phyloP scores from a whole-genome alignment of 1,140 invertebrate genomes.

The Thaumatotibia leucotreta region DNA sequence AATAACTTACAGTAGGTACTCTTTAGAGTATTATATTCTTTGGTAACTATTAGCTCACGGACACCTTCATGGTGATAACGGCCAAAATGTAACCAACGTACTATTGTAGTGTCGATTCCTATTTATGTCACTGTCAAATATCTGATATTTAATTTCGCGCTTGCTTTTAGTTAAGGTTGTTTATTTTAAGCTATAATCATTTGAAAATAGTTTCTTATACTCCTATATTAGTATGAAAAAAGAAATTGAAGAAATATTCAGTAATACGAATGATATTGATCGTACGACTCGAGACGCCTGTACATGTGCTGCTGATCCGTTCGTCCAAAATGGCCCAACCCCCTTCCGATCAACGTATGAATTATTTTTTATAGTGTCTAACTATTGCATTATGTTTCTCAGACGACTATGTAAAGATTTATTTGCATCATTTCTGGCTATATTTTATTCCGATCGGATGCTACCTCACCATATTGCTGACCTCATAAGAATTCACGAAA shows the following conservation, averaged over 20 bases:
- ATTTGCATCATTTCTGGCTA: constrained; percentile 30
- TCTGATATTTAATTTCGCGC: not conserved
- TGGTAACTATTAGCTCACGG: too few relatives aligned
- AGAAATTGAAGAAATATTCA: constrained; percentile 32
- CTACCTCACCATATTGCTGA: constrained; percentile 47
- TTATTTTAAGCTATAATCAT: constrained; percentile 26
- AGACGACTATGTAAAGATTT: constrained; percentile 52
- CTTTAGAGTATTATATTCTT: too few relatives aligned
- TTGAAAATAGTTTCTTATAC: constrained; percentile 15
- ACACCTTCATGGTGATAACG: too few relatives aligned
- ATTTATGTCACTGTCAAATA: not conserved
- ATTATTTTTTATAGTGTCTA: constrained; percentile 47
- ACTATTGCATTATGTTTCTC: constrained; percentile 49
- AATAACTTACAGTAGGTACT: too few relatives aligned
- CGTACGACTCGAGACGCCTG: constrained; percentile 13
- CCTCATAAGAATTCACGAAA: constrained; percentile 40
- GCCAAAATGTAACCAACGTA: too few relatives aligned
- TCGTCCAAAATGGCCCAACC: constrained; percentile 36
- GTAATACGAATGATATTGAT: constrained; percentile 26
- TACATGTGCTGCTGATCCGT: constrained; percentile 16
- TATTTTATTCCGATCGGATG: constrained; percentile 34
- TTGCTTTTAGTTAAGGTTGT: not conserved
- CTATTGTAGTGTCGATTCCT: too few relatives aligned
- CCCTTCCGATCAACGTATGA: constrained; percentile 49
- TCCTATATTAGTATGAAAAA: constrained; percentile 54